Evolutionary conservation across 2,888 invertebrate species (phyloP), one percentile per base, ranked within the genome.

Genomic region (Drosophila yooni): DNA sequence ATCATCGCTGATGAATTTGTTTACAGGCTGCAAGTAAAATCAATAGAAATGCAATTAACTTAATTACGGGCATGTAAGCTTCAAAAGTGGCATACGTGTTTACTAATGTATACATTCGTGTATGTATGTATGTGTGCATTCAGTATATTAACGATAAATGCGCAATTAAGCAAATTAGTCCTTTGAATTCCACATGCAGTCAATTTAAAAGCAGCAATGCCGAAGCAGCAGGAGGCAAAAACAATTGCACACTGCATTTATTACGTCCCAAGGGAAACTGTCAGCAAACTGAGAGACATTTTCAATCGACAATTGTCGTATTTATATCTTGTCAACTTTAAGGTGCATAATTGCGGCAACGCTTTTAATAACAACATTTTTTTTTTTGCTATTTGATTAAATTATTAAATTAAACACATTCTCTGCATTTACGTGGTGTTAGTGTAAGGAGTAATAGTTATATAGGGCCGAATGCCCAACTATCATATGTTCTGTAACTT

Each of bases 91-190:
- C 65, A 60, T 65, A 73, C 63, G 54, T 10, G 57, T 31, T 50
- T 21, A 38, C 50, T 31, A 13, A 54, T n/a, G 52, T 40, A 50
- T 7, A 15, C 46, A 33, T 3, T 46, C 31, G 13, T 29, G 21
- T 10, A 10, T 27, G 21, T 10, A 10, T 27, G 21, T 15, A 31
- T 53, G 43, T 51, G n/a, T 43, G n/a, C 25, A 40, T 59, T 51
- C 29, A 48, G 50, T 10, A 52, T 33, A 83, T 89, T 78, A 71
- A 63, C 90, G 74, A 79, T 87, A 89, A 83, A 81, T 90, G 87
- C 70, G 70, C 91, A 89, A 89, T 90, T 88, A 87, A 74, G 73
- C 70, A 79, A 90, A 88, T 88, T 88, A 89, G 77, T 64, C 82
- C 70, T 73, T 62, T 69, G 71, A 64, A 66, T 51, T 33, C 58